Evolutionary conservation across 2,113 vertebrate species (phyloP), one percentile per base, ranked within the genome.

Genomic region (Murina feae): DNA sequence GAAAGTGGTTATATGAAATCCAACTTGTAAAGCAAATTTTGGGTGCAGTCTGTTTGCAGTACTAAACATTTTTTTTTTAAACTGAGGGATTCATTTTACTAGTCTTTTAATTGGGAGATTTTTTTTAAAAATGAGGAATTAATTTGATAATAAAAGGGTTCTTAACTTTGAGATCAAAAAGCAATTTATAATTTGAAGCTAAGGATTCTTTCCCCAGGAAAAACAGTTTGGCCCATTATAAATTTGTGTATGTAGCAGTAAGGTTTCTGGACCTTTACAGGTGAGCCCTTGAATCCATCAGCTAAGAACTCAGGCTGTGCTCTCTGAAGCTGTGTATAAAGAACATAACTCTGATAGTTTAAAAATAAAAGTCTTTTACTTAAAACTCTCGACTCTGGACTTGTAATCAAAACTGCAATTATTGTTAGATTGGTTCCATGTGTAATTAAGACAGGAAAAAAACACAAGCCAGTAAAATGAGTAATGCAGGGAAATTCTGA

Each of bases 401-500:
- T 94, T 87, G 63, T 80, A 95, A 86, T 96, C 44, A 93, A 91
- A 94, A 94, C 84, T 30, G 4, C n/a, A 86, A 37, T 95, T 93
- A 89, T 86, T 95, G 79, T 92, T 94, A 89, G 76, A 88, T 92
- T 71, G 47, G 79, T 82, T 96, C 81, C 49, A 85, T 95, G 85
- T 63, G 42, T 93, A 97, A 95, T 96, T 95, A 96, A 93, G 90
- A 81, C 47, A 69, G 92, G 51, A 91, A 95, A 87, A 96, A 96
- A 93, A 85, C 76, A 68, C 72, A 90, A 93, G 86, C 78, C 89
- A 95, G 47, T 79, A 78, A 87, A 91, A 92, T 92, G 96, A 95
- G 93, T 92, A 76, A 93, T 51, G 32, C 58, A 65, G 65, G 91
- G 92, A 95, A 95, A 88, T 82, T 92, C 39, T 95, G 92, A 93